Conservation (phyloP, 2,888 invertebrate species). For the Augochlorella aurata region DNA sequence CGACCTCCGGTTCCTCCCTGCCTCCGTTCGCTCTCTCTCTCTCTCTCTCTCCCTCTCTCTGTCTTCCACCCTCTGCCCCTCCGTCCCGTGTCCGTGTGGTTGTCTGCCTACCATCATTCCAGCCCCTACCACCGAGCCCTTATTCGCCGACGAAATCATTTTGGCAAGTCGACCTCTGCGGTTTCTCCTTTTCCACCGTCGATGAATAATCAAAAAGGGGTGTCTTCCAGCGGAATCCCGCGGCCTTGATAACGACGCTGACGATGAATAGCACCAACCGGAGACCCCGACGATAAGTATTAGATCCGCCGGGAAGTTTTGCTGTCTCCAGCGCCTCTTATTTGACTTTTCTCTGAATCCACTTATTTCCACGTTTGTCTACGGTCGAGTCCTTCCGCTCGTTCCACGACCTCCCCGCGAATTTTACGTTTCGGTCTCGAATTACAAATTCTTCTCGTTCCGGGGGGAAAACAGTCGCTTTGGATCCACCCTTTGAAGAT, state of each 20-base stretch:
- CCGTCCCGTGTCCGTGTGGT: conserved; percentile 36
- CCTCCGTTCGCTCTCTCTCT: neutral
- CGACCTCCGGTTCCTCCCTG: conserved; percentile 26
- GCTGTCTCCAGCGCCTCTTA: conserved; percentile 1
- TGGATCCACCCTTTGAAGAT: neutral
- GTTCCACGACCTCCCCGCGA: neutral
- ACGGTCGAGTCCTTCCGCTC: neutral
- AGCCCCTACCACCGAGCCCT: conserved; percentile 25
- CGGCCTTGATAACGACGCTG: conserved; percentile 55
- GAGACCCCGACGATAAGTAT: conserved; percentile 47
- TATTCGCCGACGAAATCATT: conserved; percentile 68
- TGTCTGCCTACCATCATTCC: conserved; percentile 44
- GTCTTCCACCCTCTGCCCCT: neutral
- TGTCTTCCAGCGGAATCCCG: conserved; percentile 60
- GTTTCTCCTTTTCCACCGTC: conserved; percentile 71
- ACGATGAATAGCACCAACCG: conserved; percentile 24
- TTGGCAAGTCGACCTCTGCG: conserved; percentile 70
- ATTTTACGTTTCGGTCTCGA: neutral
- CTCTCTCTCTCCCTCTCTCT: neutral
- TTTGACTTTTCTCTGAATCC: conserved; percentile 15
- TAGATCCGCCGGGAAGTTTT: conserved; percentile 12
- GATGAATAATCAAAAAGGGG: conserved; percentile 77
- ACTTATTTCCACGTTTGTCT: conserved; percentile 9
- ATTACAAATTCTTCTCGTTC: neutral
- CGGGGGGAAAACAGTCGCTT: neutral